Conservation (phyloP, 2,888 invertebrate genomes). For the Pandemis heparana region DNA sequence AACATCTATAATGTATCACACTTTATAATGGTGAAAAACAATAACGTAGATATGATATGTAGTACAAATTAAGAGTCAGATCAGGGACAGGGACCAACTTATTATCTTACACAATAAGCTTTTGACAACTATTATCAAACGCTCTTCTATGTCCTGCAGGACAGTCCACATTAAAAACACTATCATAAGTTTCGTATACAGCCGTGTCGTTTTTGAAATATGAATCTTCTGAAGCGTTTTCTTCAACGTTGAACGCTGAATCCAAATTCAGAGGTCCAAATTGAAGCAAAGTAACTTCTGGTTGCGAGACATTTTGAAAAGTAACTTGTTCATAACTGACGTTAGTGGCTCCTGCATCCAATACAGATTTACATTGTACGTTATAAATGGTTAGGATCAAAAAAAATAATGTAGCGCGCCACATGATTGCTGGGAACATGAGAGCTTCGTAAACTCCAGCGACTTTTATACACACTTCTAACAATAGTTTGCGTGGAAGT, state of each 20-base stretch:
- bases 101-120: neutral
- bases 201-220: neutral
- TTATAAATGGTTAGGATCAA: neutral
- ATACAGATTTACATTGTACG: neutral
- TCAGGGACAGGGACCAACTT: neutral
- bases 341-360: neutral
- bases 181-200: neutral
- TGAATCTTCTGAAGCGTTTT: neutral
- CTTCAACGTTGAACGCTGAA: neutral
- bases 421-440: neutral
- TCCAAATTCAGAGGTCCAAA: neutral
- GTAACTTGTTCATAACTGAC: neutral
- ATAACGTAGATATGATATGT: neutral
- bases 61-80: neutral
- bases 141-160: constrained; percentile 13
- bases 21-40: neutral
- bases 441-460: neutral
- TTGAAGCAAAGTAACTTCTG: constrained; percentile 4
- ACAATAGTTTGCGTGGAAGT: neutral
- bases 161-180: constrained; percentile 22
- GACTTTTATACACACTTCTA: neutral
- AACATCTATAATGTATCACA: neutral
- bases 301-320: neutral
- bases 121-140: constrained; percentile 20
- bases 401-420: neutral